These are phyloP conservation scores for Elmis aenea DNA, from an alignment of 2,888 invertebrate genomes.

Conservation along the genomic window DNA sequence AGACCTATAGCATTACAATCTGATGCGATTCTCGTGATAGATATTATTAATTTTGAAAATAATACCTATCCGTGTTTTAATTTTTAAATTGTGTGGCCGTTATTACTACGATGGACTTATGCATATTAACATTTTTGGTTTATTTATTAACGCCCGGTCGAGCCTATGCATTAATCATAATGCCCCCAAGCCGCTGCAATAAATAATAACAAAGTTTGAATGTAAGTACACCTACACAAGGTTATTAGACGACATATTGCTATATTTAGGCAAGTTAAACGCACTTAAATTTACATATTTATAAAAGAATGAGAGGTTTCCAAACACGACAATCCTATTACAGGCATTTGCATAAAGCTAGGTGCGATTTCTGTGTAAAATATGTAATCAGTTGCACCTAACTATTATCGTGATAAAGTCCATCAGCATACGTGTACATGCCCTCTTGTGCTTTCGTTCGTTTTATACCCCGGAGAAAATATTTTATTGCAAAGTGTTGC, in stretches of 20 bases:
- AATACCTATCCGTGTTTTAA: too few relatives aligned
- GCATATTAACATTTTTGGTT: too few relatives aligned
- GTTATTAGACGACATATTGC: conserved; percentile 19
- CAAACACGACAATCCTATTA: conserved; percentile 22
- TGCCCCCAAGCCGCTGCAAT: conserved; percentile 17
- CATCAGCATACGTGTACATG: too few relatives aligned
- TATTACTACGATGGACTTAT: too few relatives aligned
- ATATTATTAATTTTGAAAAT: too few relatives aligned
- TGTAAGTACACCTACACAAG: conserved; percentile 19
- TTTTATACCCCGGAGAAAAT: too few relatives aligned
- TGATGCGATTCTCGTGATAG: too few relatives aligned
- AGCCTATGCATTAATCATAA: conserved; percentile 20
- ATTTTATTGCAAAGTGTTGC: too few relatives aligned
- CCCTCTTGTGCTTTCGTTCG: too few relatives aligned
- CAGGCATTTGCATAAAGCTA: conserved; percentile 19
- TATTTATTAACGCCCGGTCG: conserved; percentile 18
- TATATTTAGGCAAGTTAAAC: conserved; percentile 21
- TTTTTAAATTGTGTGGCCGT: too few relatives aligned
- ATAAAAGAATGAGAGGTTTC: conserved; percentile 21
- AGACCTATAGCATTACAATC: too few relatives aligned
- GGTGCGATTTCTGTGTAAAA: conserved; percentile 17
- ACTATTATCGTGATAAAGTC: conserved; percentile 3
- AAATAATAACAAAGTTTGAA: conserved; percentile 18
- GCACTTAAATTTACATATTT: conserved; percentile 22
- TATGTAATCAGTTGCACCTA: conserved; percentile 18